Conservation (phyloP, 64 coral and sea anemone species). For the Porites australiensis region DNA sequence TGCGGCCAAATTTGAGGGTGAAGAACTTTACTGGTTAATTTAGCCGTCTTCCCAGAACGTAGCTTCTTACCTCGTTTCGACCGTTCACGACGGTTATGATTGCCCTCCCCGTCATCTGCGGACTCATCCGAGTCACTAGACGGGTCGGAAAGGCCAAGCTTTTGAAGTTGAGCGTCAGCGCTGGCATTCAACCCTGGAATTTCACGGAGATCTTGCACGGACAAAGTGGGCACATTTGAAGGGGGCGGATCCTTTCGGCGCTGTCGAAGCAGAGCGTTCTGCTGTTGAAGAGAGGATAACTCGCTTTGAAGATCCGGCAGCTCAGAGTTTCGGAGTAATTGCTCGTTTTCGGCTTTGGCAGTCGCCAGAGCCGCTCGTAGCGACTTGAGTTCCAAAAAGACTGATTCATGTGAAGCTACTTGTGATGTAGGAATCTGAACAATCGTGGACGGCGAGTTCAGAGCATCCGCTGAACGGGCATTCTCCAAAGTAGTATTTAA, state of each 20-base stretch:
- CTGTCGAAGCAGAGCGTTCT: not conserved
- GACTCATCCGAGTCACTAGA: not conserved
- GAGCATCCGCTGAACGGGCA: not conserved
- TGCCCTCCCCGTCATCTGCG: not conserved
- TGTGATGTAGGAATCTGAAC: not conserved
- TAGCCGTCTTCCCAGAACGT: not conserved
- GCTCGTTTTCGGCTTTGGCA: not conserved
- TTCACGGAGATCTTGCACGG: not conserved
- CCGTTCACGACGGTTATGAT: not conserved
- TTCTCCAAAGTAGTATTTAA: not conserved
- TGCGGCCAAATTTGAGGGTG: slow-evolving; percentile 46
- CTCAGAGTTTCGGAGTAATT: not conserved
- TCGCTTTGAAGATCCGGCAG: not conserved
- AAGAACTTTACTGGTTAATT: not conserved
- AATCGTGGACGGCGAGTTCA: not conserved
- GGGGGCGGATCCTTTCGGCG: not conserved
- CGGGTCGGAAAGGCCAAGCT: not conserved
- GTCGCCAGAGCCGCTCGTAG: not conserved
- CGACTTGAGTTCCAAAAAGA: not conserved
- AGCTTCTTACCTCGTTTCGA: not conserved
- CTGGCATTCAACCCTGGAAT: no score
- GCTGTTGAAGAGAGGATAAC: not conserved
- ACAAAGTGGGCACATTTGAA: not conserved
- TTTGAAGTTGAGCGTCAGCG: not conserved
- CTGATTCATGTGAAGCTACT: not conserved